These are phyloP conservation scores for Troides oblongomaculatus DNA, from an alignment of 2,888 invertebrate species.

Conservation along the genomic window DNA sequence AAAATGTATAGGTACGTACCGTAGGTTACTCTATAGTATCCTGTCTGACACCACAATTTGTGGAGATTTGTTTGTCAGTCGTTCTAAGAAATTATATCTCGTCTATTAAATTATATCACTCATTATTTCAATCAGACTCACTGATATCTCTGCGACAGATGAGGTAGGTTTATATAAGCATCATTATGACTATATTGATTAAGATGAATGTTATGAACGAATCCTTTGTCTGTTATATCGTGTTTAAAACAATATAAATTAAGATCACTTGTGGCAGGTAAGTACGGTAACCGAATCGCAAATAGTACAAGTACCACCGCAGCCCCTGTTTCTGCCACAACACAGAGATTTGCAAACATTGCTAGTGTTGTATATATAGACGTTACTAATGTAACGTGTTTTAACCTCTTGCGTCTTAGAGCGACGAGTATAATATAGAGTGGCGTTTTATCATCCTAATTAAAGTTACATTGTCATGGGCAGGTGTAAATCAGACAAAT, in stretches of 20 bases:
- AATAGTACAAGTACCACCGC: too few species aligned
- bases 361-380: too few species aligned
- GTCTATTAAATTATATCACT: background rate
- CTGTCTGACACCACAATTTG: constrained; percentile 27
- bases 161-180: background rate
- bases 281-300: too few species aligned
- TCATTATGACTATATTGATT: background rate
- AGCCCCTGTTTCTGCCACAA: too few species aligned
- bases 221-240: background rate
- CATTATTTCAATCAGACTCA: background rate
- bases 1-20: constrained; percentile 32
- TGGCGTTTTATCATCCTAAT: too few species aligned
- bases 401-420: too few species aligned
- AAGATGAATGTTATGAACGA: constrained; percentile 1
- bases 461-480: background rate
- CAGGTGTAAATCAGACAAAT: background rate
- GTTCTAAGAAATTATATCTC: constrained; percentile 29
- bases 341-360: too few species aligned
- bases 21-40: constrained; percentile 40
- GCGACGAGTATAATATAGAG: too few species aligned
- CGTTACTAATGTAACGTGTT: too few species aligned
- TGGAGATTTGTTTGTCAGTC: constrained; percentile 28
- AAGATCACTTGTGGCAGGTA: too few species aligned
- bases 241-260: too few species aligned
- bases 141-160: background rate